These are phyloP conservation scores for Phyllotreta cruciferae DNA, from an alignment of 2,888 invertebrate genomes.

Conservation along the genomic window DNA sequence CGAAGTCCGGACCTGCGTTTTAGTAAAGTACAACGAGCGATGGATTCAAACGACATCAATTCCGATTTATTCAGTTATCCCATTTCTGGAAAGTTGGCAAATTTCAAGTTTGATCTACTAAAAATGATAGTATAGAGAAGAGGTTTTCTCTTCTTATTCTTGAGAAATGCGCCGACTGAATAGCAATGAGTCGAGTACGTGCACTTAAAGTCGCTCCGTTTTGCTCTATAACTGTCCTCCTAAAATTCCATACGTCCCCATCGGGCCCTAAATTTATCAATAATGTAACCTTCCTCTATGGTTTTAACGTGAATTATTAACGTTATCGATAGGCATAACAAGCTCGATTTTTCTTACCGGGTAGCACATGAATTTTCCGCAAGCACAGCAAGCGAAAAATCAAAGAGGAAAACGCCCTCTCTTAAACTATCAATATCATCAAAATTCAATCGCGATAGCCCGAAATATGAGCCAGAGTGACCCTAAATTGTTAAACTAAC, in stretches of 20 bases:
- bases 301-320: no score
- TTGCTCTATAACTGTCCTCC: background rate
- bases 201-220: constrained; percentile 7
- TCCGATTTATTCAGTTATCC: constrained; percentile 35
- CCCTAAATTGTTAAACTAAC: constrained; percentile 27
- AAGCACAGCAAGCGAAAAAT: no score
- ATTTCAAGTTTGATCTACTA: constrained; percentile 35
- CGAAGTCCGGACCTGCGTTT: background rate
- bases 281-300: no score
- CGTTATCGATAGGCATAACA: no score
- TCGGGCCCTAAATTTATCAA: no score
- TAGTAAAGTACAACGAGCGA: constrained; percentile 12
- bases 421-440: constrained; percentile 24
- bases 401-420: background rate
- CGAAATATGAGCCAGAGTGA: constrained; percentile 23
- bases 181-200: constrained; percentile 18
- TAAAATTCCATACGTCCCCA: no score
- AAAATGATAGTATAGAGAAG: constrained; percentile 30
- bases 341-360: no score
- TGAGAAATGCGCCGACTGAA: constrained; percentile 16
- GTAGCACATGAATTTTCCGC: no score
- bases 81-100: constrained; percentile 28
- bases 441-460: constrained; percentile 27
- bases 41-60: constrained; percentile 25
- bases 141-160: constrained; percentile 20